A percentile compares a stretch with the other conserved stretches of the same genome.
These are phyloP conservation scores for Morus bassanus DNA, from an alignment of 2,797 vertebrate species.

Conservation along the genomic window DNA sequence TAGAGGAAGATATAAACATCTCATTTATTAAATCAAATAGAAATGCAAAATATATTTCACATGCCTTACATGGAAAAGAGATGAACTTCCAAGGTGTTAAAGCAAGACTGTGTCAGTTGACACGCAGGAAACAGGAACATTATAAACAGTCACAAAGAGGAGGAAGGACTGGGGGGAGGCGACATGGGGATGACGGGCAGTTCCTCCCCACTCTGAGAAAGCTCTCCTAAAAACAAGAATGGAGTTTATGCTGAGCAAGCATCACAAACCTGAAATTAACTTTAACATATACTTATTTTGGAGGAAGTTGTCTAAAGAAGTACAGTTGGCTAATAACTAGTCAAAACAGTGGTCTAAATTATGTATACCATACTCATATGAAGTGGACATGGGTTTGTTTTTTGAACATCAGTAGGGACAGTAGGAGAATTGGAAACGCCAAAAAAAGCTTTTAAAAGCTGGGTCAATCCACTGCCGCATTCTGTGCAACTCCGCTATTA, in stretches of 20 bases:
- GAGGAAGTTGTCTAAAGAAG: neutral
- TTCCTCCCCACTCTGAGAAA: slow-evolving; percentile 1
- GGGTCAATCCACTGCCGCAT: neutral
- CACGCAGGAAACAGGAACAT: slow-evolving; percentile 29
- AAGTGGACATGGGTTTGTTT: neutral
- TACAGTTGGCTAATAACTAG: slow-evolving; percentile 19
- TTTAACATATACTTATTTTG: slow-evolving; percentile 4
- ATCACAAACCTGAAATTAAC: slow-evolving; percentile 22
- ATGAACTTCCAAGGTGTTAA: slow-evolving; percentile 48
- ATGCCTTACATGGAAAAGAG: slow-evolving; percentile 61
- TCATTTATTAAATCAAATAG: slow-evolving; percentile 68
- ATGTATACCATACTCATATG: neutral
- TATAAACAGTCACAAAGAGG: slow-evolving; percentile 18
- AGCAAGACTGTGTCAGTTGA: slow-evolving; percentile 34
- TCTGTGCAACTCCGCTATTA: neutral
- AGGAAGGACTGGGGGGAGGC: slow-evolving; percentile 27
- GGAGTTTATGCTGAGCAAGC: slow-evolving; percentile 12
- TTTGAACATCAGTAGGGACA: neutral
- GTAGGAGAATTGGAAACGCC: neutral
- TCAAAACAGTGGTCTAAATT: slow-evolving; percentile 19
- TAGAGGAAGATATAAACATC: slow-evolving; percentile 55
- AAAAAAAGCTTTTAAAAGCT: slow-evolving; percentile 17
- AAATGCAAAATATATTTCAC: slow-evolving; percentile 64
- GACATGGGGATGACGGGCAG: neutral
- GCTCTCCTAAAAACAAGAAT: slow-evolving; percentile 21